Evolutionary conservation across 2,797 vertebrate species (phyloP), one percentile per base, ranked within the genome.

Genomic region (Chrosomus eos): DNA sequence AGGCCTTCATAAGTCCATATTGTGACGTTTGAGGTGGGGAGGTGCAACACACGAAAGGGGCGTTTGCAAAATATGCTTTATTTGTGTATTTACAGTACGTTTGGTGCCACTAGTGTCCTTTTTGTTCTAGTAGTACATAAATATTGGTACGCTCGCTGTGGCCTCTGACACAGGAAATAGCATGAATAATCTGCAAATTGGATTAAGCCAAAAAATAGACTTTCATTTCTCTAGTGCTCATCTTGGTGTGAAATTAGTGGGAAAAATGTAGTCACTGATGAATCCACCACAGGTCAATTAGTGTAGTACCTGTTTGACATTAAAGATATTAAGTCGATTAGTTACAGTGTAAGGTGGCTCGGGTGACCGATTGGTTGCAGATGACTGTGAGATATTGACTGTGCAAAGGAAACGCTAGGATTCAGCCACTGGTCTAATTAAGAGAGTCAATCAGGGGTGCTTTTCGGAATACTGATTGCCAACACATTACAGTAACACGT

Each of bases 201-300:
- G 74, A 87, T 77, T 77, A 81, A 83, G 83, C 81, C 40, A 53
- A 80, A 80, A 88, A 82, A 71, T 58, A 85, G 40, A 80, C 78
- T 81, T 64, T 80, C 53, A 85, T 86, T 80, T 85, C 85, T 88
- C 87, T 85, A 53, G 58, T 85, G 87, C 51, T 89, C 83, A 81
- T 84, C 77, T 79, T 16, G 23, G 83, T 87, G 88, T 87, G 87
- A 88, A 87, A 87, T 89, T 85, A 88, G 83, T 75, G 76, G 67
- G 1, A 70, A 85, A 81, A 89, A 84, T 71, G 85, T 88, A 88
- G 85, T 88, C 80, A 79, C 82, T 88, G 84, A 88, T 75, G 68
- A 87, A 87, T 83, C 88, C 40, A 80, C 64, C 83, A 75, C 58
- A 88, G 88, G 87, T 88, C 87, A 89, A 78, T 87, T 88, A 87